Evolutionary conservation across 2,113 vertebrate genomes (phyloP).

Genomic region (Macquaria australasica): DNA sequence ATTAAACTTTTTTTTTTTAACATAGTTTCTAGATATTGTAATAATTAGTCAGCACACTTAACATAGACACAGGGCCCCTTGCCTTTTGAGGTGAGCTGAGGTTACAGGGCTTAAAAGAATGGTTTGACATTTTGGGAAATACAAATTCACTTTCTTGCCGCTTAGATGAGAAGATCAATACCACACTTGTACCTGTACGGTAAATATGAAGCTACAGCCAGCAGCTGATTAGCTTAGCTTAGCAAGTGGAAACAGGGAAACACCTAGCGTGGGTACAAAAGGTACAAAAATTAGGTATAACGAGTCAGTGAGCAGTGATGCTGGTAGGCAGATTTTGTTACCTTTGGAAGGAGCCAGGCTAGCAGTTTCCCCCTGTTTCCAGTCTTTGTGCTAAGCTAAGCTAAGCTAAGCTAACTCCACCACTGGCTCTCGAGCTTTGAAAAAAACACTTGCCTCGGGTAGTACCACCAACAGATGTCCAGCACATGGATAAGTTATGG

Average conservation of each 20-base stretch:
- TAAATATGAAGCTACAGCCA: background rate
- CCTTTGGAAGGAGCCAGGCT: background rate
- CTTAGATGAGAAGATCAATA: background rate
- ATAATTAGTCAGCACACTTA: conserved; percentile 1
- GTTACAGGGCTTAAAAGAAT: background rate
- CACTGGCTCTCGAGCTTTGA: conserved; percentile 4
- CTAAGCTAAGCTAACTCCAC: background rate
- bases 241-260: background rate
- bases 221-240: background rate
- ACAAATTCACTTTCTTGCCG: background rate
- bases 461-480: conserved; percentile 52
- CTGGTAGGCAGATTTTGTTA: conserved; percentile 5
- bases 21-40: background rate
- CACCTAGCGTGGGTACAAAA: background rate
- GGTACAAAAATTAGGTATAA: background rate
- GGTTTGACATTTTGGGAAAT: background rate
- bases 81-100: background rate
- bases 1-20: background rate
- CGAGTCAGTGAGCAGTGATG: background rate
- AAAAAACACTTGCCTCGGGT: conserved; percentile 21
- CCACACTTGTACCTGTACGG: background rate
- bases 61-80: background rate
- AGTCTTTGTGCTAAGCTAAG: conserved; percentile 1
- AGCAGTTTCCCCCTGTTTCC: background rate
- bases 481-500: conserved; percentile 43